Evolutionary conservation across 2,888 invertebrate genomes (phyloP).

Genomic region (Galeopsomyia nigrocyanea): DNA sequence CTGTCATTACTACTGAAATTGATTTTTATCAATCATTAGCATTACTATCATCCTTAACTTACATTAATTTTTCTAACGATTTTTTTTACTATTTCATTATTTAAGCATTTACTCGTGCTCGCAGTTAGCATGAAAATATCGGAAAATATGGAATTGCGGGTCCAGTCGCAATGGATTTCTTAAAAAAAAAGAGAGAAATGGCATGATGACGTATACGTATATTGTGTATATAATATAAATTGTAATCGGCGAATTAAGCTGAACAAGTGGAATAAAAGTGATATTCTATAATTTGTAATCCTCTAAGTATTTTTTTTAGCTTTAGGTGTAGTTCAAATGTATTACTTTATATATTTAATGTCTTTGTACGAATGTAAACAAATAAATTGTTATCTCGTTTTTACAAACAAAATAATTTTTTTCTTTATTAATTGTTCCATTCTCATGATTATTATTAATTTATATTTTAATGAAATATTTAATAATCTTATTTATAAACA

Average conservation of each 20-base stretch:
- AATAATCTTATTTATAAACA: too few relatives aligned
- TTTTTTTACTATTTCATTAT: slow-evolving; percentile 36
- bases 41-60: slow-evolving; percentile 35
- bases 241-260: slow-evolving; percentile 28
- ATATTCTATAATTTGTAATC: slow-evolving; percentile 40
- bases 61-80: slow-evolving; percentile 33
- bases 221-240: slow-evolving; percentile 20
- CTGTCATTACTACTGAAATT: slow-evolving; percentile 5
- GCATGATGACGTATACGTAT: slow-evolving; percentile 30
- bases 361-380: slow-evolving; percentile 45
- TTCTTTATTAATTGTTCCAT: neutral
- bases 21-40: slow-evolving; percentile 31
- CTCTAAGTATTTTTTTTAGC: slow-evolving; percentile 22
- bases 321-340: slow-evolving; percentile 10
- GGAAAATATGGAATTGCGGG: slow-evolving; percentile 10
- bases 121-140: slow-evolving; percentile 14
- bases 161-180: slow-evolving; percentile 38
- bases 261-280: slow-evolving; percentile 37
- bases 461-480: too few relatives aligned
- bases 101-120: slow-evolving; percentile 32
- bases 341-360: slow-evolving; percentile 28
- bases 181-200: slow-evolving; percentile 1
- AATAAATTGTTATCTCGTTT: slow-evolving; percentile 57
- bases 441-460: neutral
- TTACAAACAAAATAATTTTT: slow-evolving; percentile 42